Evolutionary conservation across 2,113 vertebrate genomes (phyloP), one percentile per base, ranked within the genome.

Genomic region (Puma concolor): DNA sequence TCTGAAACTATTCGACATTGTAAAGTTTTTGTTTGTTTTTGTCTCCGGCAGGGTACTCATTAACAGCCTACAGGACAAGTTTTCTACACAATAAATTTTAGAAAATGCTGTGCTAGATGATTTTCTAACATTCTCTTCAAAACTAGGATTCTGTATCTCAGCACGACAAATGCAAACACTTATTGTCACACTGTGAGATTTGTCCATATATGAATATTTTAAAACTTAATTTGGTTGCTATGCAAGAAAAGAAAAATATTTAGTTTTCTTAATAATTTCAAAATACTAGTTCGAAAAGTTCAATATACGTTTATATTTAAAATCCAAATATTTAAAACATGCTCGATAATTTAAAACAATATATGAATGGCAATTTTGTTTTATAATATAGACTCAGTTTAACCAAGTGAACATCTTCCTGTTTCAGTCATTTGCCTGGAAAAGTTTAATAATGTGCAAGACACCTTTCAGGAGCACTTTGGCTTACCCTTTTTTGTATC

Each of bases 91-190:
- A 27, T 76, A 82, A 76, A 57, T 38, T 96, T 92, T 71, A 76
- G 29, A 92, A 93, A 83, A 94, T 91, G 2, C n/a, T 38, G 27
- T 88, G 3, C n/a, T 66, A 48, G 23, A 19, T 67, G 23, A 44
- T 74, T 95, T 86, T 72, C 36, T 72, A 38, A 23, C 36, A 25
- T 25, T 38, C 21, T 19, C 69, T 72, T 72, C 69, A 72, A 13
- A 72, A 72, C 36, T 25, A 72, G 69, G 36, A 38, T 72, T 23
- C n/a, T 72, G 36, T 71, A 4, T 98, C 98, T 98, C 98, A 98
- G 77, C 33, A 92, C 98, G 97, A 97, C 97, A 99, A 97, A 86
- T 98, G 97, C 91, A 98, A 87, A 81, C 72, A 79, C 66, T 97
- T 98, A 63, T 77, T 52, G 36, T 86, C 92, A 88, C 81, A 89